Conservation (phyloP, 2,888 invertebrate species). For the Drosophila lacicola region DNA sequence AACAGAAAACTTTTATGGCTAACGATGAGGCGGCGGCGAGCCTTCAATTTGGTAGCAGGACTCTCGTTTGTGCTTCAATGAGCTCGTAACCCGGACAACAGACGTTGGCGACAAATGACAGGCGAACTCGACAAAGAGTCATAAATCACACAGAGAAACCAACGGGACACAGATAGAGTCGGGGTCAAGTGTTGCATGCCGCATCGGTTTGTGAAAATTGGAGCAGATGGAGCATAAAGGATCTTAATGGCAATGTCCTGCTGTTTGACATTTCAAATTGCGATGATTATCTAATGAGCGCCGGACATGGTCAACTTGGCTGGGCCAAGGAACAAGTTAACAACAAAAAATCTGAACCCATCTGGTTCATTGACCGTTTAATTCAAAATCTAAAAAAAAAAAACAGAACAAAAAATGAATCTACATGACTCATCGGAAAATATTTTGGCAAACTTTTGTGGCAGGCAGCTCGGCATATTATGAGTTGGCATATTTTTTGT, state of each 20-base stretch:
- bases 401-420: slow-evolving; percentile 16
- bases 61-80: slow-evolving; percentile 21
- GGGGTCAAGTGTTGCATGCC: slow-evolving; percentile 17
- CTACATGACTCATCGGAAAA: slow-evolving; percentile 65
- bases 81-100: slow-evolving; percentile 33
- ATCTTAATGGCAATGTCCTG: slow-evolving; percentile 14
- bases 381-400: slow-evolving; percentile 68
- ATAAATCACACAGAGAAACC: slow-evolving; percentile 47
- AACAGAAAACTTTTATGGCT: slow-evolving; percentile 37
- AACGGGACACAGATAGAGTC: neutral
- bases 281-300: slow-evolving; percentile 43
- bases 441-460: slow-evolving; percentile 32
- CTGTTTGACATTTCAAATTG: slow-evolving; percentile 32
- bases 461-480: slow-evolving; percentile 14
- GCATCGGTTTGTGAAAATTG: neutral
- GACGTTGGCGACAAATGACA: slow-evolving; percentile 60
- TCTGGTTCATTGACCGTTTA: slow-evolving; percentile 68
- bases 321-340: slow-evolving; percentile 23
- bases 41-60: slow-evolving; percentile 12
- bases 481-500: slow-evolving; percentile 18
- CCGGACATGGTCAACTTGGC: slow-evolving; percentile 19
- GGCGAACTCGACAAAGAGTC: slow-evolving; percentile 37
- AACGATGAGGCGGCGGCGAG: slow-evolving; percentile 15
- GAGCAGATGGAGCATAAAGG: neutral
- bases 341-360: slow-evolving; percentile 22